Evolutionary conservation across 2,888 invertebrate species (phyloP), one percentile per base, ranked within the genome.

Genomic region (Drosophila kuntzei): DNA sequence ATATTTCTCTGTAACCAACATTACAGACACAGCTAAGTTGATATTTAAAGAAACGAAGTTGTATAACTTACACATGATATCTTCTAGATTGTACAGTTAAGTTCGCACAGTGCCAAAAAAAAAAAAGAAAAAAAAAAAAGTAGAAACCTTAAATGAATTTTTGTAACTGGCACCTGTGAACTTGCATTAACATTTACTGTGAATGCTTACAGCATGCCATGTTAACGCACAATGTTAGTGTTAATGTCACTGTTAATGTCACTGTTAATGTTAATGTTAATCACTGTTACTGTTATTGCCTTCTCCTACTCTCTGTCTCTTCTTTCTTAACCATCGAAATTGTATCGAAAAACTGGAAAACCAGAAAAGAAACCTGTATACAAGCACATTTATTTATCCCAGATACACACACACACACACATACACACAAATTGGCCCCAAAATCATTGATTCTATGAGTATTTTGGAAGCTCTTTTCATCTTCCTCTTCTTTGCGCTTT

Each of bases 21-120:
- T 75, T 75, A 29, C 74, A 70, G 75, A 71, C 63, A 73, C 74
- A 75, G 74, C 75, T 75, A 75, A 75, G 74, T 75, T 75, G 74
- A 75, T 66, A 71, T 75, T 75, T 66, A 58, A 49, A n/a, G n/a
- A 43, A 69, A 41, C 55, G 51, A 36, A 46, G 43, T 59, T 68
- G 27, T 49, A 36, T 55, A 36, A 46, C 43, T 16, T 41, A 41
- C 29, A 39, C 37, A 27, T 12, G 3, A 47, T 46, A 46, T 16
- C 16, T 1, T 11, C 11, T 18, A 11, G 16, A 27, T 16, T 18
- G 7, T 29, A 16, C 16, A 12, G 16, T 18, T 12, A 18, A 29
- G 25, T 46, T 46, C 16, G 46, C 46, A 46, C 1, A 27, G 46
- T 46, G 14, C 16, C 46, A 16, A 46, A 14, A 43, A 43, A 43